Evolutionary conservation across 2,797 vertebrate species (phyloP).

Genomic region (Hydrophis major): DNA sequence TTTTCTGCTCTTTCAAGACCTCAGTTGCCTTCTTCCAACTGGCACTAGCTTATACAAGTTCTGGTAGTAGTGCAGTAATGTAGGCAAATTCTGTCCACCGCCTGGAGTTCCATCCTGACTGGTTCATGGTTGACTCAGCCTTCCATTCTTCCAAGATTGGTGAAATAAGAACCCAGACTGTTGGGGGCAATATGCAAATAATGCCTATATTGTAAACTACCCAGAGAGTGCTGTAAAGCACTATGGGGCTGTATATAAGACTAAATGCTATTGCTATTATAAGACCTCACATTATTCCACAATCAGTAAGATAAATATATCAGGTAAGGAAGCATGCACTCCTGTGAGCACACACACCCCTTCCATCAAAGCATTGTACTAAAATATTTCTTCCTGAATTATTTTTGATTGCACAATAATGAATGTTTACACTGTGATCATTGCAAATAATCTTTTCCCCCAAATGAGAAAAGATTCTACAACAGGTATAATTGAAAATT

Average conservation of each 20-base stretch:
- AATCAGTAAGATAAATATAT: conserved; percentile 23
- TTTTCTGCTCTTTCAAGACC: background rate
- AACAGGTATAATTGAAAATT: conserved; percentile 66
- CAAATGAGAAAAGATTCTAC: conserved; percentile 51
- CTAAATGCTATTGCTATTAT: background rate
- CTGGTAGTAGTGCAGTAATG: background rate
- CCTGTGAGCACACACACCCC: conserved; percentile 34
- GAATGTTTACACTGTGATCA: conserved; percentile 25
- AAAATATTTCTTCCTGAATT: conserved; percentile 60
- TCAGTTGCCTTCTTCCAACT: background rate
- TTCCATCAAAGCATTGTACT: background rate
- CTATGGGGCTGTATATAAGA: background rate
- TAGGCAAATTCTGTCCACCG: background rate
- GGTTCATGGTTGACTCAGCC: background rate
- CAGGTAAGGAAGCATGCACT: conserved; percentile 4
- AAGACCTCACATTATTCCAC: conserved; percentile 27
- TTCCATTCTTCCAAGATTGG: background rate
- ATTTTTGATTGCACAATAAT: conserved; percentile 15
- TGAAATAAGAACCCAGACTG: background rate
- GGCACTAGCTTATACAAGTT: background rate
- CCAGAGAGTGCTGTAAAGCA: background rate
- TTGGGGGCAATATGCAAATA: background rate
- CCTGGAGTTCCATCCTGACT: background rate
- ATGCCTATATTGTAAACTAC: background rate
- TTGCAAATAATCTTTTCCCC: conserved; percentile 46